phyloP scores from a whole-genome alignment of 2,888 invertebrate species.

The Sepiola atlantica region DNA sequence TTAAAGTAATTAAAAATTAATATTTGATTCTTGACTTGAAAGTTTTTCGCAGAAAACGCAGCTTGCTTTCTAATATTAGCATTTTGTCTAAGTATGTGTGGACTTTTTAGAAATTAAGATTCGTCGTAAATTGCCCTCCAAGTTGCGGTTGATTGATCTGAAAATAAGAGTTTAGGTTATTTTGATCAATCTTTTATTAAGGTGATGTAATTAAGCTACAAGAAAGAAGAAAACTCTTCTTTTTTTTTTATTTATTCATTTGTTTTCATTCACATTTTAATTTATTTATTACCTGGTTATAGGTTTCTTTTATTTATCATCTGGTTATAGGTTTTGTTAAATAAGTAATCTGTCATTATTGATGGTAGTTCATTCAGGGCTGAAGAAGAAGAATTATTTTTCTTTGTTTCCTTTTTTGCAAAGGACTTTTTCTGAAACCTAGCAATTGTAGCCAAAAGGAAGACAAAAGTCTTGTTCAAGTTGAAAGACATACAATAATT shows the following conservation, averaged over 20 bases:
- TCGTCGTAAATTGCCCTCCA: neutral
- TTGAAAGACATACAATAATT: too few relatives aligned
- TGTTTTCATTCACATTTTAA: neutral
- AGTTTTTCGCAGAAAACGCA: neutral
- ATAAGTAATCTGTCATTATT: neutral
- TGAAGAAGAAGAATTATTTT: too few relatives aligned
- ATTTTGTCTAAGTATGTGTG: neutral
- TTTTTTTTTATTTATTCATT: neutral
- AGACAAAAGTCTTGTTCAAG: too few relatives aligned
- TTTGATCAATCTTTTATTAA: neutral
- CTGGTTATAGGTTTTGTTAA: neutral
- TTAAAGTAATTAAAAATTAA: constrained; percentile 21
- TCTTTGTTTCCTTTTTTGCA: too few relatives aligned
- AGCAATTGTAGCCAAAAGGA: too few relatives aligned
- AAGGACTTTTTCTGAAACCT: too few relatives aligned
- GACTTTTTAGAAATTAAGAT: neutral
- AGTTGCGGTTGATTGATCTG: neutral
- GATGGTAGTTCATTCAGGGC: too few relatives aligned
- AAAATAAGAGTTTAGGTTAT: neutral
- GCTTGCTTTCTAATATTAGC: neutral
- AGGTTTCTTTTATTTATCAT: neutral
- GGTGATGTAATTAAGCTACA: neutral
- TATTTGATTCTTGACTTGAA: neutral
- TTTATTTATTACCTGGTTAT: neutral
- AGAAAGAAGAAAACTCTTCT: neutral